Percentiles rank a stretch among this genome's conserved stretches.
These are phyloP conservation scores for Candidula unifasciata DNA, from an alignment of 2,888 invertebrate species.

Conservation along the genomic window DNA sequence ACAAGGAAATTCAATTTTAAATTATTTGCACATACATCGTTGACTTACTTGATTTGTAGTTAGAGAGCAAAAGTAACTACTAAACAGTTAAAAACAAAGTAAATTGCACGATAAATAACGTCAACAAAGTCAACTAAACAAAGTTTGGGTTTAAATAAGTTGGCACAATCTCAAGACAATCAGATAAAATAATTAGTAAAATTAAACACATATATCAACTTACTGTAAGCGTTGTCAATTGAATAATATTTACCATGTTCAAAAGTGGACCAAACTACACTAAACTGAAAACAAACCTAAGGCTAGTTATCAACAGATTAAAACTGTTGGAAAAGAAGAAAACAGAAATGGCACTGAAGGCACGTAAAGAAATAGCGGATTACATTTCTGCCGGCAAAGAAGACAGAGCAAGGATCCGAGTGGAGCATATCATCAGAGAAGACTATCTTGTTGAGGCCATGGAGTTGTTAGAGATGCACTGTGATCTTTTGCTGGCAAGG, in stretches of 20 bases:
- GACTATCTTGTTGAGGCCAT: slow-evolving; percentile 99
- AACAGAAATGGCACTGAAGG: slow-evolving; percentile 96
- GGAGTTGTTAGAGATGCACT: slow-evolving; percentile 99
- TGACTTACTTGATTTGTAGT: too few species aligned
- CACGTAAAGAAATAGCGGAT: slow-evolving; percentile 97
- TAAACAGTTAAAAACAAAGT: too few species aligned
- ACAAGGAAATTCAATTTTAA: too few species aligned
- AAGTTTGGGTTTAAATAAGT: too few species aligned
- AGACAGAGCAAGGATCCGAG: slow-evolving; percentile 92
- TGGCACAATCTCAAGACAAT: too few species aligned
- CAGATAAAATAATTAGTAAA: too few species aligned
- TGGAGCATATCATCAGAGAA: slow-evolving; percentile 98
- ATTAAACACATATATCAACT: too few species aligned
- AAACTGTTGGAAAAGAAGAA: slow-evolving; percentile 95
- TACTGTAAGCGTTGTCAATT: too few species aligned
- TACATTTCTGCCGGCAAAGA: slow-evolving; percentile 82
- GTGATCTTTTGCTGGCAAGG: slow-evolving; percentile 95
- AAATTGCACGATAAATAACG: too few species aligned
- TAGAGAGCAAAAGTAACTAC: too few species aligned
- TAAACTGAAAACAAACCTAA: slow-evolving; percentile 97
- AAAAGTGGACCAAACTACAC: slow-evolving; percentile 92
- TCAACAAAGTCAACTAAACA: too few species aligned
- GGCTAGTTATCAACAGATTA: slow-evolving; percentile 93
- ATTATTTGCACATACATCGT: too few species aligned
- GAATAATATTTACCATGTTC: slow-evolving; percentile 70